These are phyloP conservation scores for Gymnodraco acuticeps DNA, from an alignment of 2,797 vertebrate species.

Conservation along the genomic window DNA sequence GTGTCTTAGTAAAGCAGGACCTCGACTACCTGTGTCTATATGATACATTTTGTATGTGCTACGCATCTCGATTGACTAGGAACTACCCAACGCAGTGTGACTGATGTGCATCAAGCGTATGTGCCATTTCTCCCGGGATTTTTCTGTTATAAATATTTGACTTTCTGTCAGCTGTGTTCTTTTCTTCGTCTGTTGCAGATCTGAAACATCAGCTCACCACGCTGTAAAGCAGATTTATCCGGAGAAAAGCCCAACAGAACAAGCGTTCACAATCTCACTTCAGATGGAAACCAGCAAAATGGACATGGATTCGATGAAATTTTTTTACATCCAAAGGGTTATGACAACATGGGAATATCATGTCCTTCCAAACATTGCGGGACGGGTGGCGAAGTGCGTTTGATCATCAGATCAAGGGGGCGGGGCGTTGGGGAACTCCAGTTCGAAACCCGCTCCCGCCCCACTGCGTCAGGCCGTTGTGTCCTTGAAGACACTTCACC, in stretches of 20 bases:
- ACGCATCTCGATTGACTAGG: neutral
- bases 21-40: neutral
- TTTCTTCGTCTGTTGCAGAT: neutral
- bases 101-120: neutral
- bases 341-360: neutral
- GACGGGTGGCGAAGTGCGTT: too few relatives aligned
- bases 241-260: neutral
- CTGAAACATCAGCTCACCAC: neutral
- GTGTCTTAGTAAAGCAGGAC: neutral
- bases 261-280: constrained; percentile 12
- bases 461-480: too few relatives aligned
- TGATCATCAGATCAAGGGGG: too few relatives aligned
- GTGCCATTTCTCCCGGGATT: neutral
- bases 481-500: too few relatives aligned
- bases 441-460: too few relatives aligned
- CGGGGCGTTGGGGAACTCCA: too few relatives aligned
- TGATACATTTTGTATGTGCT: neutral
- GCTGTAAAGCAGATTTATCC: neutral
- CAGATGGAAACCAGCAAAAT: constrained; percentile 16
- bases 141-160: neutral
- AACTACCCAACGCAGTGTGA: neutral
- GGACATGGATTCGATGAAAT: constrained; percentile 32
- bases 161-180: neutral
- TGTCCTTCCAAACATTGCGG: neutral
- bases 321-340: neutral